Evolutionary conservation across 92 coral and sea anemone genomes (phyloP), one percentile per base, ranked within the genome.

Genomic region (Parazoanthus atlanticus): DNA sequence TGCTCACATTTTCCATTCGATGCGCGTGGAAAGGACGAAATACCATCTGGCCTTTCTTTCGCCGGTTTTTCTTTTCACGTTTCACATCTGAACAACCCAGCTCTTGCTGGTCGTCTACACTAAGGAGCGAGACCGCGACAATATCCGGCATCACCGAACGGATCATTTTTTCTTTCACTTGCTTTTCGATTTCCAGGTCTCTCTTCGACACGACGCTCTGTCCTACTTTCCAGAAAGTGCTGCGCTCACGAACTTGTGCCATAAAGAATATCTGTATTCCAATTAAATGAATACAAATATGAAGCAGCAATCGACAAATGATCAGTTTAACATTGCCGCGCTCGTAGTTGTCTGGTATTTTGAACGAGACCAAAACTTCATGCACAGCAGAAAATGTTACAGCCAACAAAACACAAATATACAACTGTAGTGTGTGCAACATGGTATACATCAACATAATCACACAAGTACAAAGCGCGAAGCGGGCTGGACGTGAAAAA

Each of bases 161-260:
- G 32, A 97, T 96, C 98, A 97, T 97, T 75, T 92, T 91, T 49
- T 95, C 98, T 88, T 95, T 95, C 88, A 95, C 98, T 86, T 96
- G 98, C 78, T 97, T 97, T 79, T 97, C 99, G 82, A 97, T 91
- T 76, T 95, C 98, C 80, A 94, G 93, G 89, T 97, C 99, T 25
- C 95, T 93, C 69, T 96, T 95, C 80, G 99, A 98, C 16, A 97
- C 98, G 74, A 95, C 94, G 85, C 98, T 94, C 89, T 97, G 99
- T 3, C 99, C 99, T 38, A 97, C 98, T 88, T 97, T 97, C 99
- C 99, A 97, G 89, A 97, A 97, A 25, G 99, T 97, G 81, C 99
- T 97, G 11, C 99, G 91, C 72, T 97, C 99, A 54, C 99, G 97
- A n/a, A 95, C 98, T 64, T 97, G 99, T 2, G 99, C 99, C 99